Conservation (phyloP, 2,797 vertebrate genomes). For the Merluccius polli region DNA sequence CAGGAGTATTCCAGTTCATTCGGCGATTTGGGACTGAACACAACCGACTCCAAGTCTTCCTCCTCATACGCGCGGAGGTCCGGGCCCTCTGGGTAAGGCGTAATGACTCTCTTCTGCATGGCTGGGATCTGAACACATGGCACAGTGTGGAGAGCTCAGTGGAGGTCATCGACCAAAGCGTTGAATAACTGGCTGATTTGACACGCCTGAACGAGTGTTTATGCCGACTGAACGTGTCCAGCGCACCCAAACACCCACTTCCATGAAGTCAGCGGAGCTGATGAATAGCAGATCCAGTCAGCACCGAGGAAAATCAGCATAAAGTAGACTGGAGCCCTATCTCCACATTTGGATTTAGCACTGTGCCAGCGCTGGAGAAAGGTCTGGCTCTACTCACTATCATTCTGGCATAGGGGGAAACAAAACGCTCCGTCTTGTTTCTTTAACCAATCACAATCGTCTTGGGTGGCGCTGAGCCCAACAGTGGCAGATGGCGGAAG, state of each 20-base stretch:
- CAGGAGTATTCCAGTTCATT: conserved; percentile 74
- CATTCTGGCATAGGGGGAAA: too few relatives aligned
- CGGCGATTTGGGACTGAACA: conserved; percentile 74
- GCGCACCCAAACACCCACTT: neutral
- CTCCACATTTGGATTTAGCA: too few relatives aligned
- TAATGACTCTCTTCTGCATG: conserved; percentile 91
- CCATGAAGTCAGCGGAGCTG: neutral
- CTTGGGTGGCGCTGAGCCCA: too few relatives aligned
- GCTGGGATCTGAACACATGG: conserved; percentile 83
- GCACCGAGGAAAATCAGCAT: neutral
- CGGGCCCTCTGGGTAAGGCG: conserved; percentile 86
- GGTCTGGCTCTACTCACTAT: too few relatives aligned
- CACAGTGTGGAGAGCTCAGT: neutral
- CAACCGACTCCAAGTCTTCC: conserved; percentile 75
- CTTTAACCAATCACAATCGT: too few relatives aligned
- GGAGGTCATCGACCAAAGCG: neutral
- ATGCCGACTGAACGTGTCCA: neutral
- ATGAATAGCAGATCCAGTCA: neutral
- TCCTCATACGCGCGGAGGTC: conserved; percentile 85
- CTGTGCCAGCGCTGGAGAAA: too few relatives aligned
- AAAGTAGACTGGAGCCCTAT: too few relatives aligned
- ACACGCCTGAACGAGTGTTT: neutral
- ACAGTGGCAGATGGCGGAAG: too few relatives aligned
- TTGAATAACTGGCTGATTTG: neutral
- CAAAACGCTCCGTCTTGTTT: too few relatives aligned